Conservation (phyloP, 2,797 vertebrate species). For the Todus mexicanus region DNA sequence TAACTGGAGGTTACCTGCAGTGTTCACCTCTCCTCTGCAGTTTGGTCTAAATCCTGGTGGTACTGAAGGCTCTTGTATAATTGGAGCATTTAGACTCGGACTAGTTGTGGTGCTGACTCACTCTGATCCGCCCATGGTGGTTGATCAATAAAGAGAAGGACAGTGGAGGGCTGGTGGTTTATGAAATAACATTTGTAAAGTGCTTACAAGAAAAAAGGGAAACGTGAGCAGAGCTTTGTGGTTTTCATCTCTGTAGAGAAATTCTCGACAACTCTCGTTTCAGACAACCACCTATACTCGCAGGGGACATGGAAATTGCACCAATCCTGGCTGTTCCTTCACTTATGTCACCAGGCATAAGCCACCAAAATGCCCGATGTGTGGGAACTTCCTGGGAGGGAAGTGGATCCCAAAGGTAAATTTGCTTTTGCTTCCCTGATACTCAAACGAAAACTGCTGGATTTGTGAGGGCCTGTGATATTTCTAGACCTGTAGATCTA, state of each 20-base stretch:
- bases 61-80: neutral
- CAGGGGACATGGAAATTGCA: conserved; percentile 91
- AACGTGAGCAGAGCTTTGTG: neutral
- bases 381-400: conserved; percentile 90
- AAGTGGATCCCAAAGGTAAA: conserved; percentile 90
- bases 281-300: conserved; percentile 93
- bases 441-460: neutral
- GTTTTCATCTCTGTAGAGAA: neutral
- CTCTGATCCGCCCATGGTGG: neutral
- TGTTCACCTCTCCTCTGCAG: neutral
- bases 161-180: neutral
- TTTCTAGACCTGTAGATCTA: neutral
- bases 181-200: neutral
- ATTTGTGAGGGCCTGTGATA: neutral
- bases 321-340: conserved; percentile 88
- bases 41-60: neutral
- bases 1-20: neutral
- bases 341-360: conserved; percentile 97
- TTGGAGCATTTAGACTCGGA: neutral
- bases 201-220: neutral
- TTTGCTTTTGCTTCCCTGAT: neutral
- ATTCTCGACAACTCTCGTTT: conserved; percentile 26
- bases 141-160: neutral
- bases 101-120: neutral
- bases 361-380: conserved; percentile 88